Evolutionary conservation across 2,797 vertebrate species (phyloP).

Genomic region (Bovichtus variegatus): DNA sequence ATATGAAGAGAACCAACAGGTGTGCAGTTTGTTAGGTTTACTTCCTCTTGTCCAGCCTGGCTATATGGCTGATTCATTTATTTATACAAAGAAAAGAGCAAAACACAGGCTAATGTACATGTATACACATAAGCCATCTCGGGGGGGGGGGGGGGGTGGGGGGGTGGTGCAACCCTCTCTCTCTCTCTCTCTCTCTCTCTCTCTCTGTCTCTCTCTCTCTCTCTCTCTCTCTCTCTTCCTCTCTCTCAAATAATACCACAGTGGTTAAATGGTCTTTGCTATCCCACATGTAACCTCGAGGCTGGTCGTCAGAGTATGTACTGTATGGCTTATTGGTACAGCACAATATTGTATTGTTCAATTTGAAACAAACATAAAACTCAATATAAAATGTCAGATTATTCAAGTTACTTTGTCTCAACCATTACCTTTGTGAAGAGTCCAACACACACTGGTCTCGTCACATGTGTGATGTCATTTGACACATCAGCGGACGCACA

Average conservation of each 20-base stretch:
- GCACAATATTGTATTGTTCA: not conserved
- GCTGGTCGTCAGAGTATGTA: not conserved
- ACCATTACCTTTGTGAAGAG: too few relatives aligned
- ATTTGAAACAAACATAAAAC: not conserved
- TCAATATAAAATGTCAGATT: too few relatives aligned
- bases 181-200: not conserved
- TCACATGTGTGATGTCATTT: too few relatives aligned
- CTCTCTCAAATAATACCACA: conserved; percentile 31
- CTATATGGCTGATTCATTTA: conserved; percentile 37
- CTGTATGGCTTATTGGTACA: not conserved
- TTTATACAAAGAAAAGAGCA: conserved; percentile 30
- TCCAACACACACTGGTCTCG: too few relatives aligned
- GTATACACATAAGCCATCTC: not conserved
- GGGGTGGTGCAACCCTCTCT: too few relatives aligned
- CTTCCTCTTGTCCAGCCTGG: not conserved
- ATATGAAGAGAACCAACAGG: not conserved
- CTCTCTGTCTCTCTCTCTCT: not conserved
- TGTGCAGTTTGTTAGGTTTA: conserved; percentile 16
- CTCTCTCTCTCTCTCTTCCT: not conserved
- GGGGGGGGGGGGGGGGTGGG: too few relatives aligned
- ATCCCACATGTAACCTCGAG: conserved; percentile 1
- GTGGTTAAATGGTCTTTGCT: conserved; percentile 20
- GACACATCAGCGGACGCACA: too few relatives aligned
- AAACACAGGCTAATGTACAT: conserved; percentile 5
- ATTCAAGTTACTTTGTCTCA: too few relatives aligned